A percentile compares a stretch with the other conserved stretches of the same genome.
phyloP scores from a whole-genome alignment of 2,888 invertebrate species.

The Sesia bembeciformis region DNA sequence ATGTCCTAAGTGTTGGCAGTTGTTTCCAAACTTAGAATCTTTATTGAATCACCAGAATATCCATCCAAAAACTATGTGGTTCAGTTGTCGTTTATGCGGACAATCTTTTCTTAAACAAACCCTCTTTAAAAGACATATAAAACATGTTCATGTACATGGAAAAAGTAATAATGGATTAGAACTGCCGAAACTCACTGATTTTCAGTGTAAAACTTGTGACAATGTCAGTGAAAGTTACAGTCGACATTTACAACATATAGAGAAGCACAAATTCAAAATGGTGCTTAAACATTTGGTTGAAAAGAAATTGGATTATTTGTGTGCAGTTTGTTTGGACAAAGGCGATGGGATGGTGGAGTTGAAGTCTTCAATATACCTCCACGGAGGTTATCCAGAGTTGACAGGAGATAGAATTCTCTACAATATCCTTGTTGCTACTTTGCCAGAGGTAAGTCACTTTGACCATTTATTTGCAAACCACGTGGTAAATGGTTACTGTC shows the following conservation, averaged over 20 bases:
- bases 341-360: constrained; percentile 26
- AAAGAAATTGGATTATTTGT: constrained; percentile 38
- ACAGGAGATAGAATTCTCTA: constrained; percentile 40
- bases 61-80: constrained; percentile 60
- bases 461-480: too few species aligned
- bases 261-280: constrained; percentile 55
- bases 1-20: constrained; percentile 52
- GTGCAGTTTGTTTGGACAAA: constrained; percentile 46
- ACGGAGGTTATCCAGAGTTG: constrained; percentile 49
- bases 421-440: constrained; percentile 34
- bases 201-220: constrained; percentile 41
- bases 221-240: constrained; percentile 20
- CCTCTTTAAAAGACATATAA: constrained; percentile 37
- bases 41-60: constrained; percentile 44
- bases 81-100: constrained; percentile 47
- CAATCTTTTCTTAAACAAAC: constrained; percentile 43
- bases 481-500: too few species aligned
- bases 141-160: constrained; percentile 1
- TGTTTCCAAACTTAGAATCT: constrained; percentile 36
- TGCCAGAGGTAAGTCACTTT: constrained; percentile 43
- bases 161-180: constrained; percentile 3
- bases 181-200: constrained; percentile 8
- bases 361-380: constrained; percentile 35
- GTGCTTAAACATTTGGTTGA: constrained; percentile 40
- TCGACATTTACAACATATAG: constrained; percentile 45